phyloP scores from a whole-genome alignment of 2,797 vertebrate species.

The Megalops cyprinoides region DNA sequence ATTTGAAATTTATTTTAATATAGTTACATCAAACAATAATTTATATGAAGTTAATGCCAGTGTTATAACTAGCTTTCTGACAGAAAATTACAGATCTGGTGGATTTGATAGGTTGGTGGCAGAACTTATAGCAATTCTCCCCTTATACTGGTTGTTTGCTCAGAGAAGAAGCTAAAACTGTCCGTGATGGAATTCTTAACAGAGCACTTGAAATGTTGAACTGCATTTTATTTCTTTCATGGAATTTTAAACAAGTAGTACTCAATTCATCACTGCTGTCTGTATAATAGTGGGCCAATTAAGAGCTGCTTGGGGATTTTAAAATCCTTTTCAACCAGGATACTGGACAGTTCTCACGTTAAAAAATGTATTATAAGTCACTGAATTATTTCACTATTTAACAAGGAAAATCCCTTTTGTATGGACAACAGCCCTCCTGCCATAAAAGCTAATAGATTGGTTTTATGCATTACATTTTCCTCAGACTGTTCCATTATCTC shows the following conservation, averaged over 20 bases:
- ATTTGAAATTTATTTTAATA: not conserved
- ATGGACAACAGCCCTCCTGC: not conserved
- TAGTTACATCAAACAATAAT: not conserved
- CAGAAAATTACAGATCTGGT: not conserved
- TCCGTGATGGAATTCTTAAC: constrained; percentile 17
- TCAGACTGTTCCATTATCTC: not conserved
- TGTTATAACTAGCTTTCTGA: not conserved
- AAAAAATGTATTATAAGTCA: not conserved
- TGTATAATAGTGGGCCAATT: not conserved
- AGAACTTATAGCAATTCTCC: not conserved
- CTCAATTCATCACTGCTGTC: constrained; percentile 14
- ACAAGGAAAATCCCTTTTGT: not conserved
- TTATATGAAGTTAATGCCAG: constrained; percentile 4
- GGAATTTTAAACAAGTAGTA: constrained; percentile 15
- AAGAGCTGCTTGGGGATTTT: not conserved
- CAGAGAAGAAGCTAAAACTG: not conserved
- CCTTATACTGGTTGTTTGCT: constrained; percentile 4
- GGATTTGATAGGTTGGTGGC: constrained; percentile 1
- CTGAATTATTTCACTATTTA: constrained; percentile 5
- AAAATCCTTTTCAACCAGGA: not conserved
- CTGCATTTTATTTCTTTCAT: constrained; percentile 21
- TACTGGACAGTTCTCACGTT: not conserved
- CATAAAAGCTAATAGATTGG: constrained; percentile 17
- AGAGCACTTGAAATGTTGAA: constrained; percentile 9
- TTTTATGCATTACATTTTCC: constrained; percentile 12